A percentile compares a stretch with the other conserved stretches of the same genome.
phyloP scores from a whole-genome alignment of 2,888 invertebrate species.

The Dromius quadrimaculatus region DNA sequence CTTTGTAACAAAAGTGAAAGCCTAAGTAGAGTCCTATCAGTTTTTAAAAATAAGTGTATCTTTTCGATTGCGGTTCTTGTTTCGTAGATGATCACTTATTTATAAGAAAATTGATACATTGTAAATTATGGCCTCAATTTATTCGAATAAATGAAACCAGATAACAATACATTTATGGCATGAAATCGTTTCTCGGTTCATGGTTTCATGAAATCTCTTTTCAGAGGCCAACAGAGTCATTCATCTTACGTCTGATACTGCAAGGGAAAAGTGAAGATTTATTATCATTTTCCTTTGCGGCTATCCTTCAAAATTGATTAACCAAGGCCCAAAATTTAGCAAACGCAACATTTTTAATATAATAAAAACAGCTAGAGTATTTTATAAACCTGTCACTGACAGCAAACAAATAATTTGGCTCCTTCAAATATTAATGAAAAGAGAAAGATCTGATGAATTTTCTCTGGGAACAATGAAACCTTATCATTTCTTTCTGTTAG shows the following conservation, averaged over 20 bases:
- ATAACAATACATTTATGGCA: neutral
- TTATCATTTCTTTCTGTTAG: neutral
- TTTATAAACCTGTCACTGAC: slow-evolving; percentile 38
- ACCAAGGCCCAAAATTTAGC: neutral
- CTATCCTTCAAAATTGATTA: slow-evolving; percentile 42
- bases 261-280: slow-evolving; percentile 52
- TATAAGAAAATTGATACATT: too few relatives aligned
- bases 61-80: too few relatives aligned
- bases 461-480: neutral
- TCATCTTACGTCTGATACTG: slow-evolving; percentile 40
- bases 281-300: slow-evolving; percentile 43
- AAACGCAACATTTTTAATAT: slow-evolving; percentile 8
- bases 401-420: slow-evolving; percentile 39
- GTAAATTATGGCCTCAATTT: too few relatives aligned
- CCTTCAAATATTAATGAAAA: slow-evolving; percentile 39
- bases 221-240: slow-evolving; percentile 47
- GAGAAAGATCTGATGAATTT: slow-evolving; percentile 4
- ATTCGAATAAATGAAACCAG: too few relatives aligned
- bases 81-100: too few relatives aligned
- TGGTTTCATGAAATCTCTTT: slow-evolving; percentile 31
- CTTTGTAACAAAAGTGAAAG: too few relatives aligned
- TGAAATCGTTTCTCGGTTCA: slow-evolving; percentile 18
- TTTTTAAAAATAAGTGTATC: too few relatives aligned
- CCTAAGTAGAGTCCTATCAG: too few relatives aligned
- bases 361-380: slow-evolving; percentile 34